phyloP scores from a whole-genome alignment of 2,113 vertebrate genomes.

The Naja naja region DNA sequence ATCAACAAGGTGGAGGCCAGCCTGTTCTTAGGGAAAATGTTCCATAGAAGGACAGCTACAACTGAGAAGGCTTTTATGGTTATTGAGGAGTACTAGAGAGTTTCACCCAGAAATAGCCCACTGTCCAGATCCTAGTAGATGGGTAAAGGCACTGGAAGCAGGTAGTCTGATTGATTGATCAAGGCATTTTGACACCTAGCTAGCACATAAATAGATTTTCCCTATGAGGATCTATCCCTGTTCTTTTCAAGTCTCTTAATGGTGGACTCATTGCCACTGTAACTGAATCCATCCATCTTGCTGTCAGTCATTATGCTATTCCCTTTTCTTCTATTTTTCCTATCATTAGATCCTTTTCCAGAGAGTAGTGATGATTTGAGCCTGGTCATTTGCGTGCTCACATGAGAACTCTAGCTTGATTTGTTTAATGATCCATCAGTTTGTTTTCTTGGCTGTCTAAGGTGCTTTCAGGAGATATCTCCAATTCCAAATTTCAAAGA shows the following conservation, averaged over 20 bases:
- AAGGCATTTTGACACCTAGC: too few species aligned
- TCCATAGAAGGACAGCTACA: neutral
- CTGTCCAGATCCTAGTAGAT: neutral
- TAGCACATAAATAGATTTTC: too few species aligned
- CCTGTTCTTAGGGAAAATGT: neutral
- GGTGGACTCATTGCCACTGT: too few species aligned
- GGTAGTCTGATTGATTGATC: too few species aligned
- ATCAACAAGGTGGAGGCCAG: neutral
- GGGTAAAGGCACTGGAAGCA: neutral
- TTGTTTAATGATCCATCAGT: neutral
- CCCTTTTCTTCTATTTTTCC: neutral
- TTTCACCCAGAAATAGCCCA: too few species aligned
- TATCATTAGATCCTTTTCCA: neutral
- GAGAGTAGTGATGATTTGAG: neutral
- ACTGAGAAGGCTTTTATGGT: neutral
- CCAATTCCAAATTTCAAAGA: neutral
- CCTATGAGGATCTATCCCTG: too few species aligned
- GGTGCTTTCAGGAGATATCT: neutral
- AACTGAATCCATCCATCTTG: neutral
- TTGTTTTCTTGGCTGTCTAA: too few species aligned
- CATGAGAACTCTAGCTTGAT: neutral
- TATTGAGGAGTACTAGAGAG: neutral
- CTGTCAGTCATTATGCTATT: neutral
- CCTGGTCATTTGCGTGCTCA: neutral
- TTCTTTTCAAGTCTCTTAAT: too few species aligned